Base-by-base conservation (phyloP, 2,888 invertebrate species). In the Zelleria hepariella region DNA sequence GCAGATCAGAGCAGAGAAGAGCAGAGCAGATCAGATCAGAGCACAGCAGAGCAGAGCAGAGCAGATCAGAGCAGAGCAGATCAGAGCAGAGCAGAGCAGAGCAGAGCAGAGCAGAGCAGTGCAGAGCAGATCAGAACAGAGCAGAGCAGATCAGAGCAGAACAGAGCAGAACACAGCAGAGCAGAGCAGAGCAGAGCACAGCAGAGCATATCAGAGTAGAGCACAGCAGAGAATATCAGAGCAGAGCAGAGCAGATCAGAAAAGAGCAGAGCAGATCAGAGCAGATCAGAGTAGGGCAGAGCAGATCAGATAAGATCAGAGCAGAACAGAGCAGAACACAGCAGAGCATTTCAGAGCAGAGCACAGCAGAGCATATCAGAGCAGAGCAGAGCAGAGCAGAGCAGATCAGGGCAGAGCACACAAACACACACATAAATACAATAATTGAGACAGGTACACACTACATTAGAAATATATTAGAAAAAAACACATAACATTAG, bases 151-250 rank as follows among this genome's bases (percentile, higher is more conserved):
- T 4, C 7, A 26, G 26, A 26, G 26, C 7, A 26, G 26, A 26
- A 21, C 42, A 57, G 57, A 42, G 26, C 42, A 57, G 57, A 42
- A 21, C 21, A 57, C 42, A 42, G 26, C 21, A 57, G 57, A 42
- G 47, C 42, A 57, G 57, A 42, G 26, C 21, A 57, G 57, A 42
- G 47, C 42, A 32, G 57, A 42, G 26, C 42, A 32, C 42, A 42
- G 47, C 21, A 32, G 57, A 42, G 26, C 21, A 32, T 32, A 42
- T 15, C 42, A 32, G 57, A 42, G 26, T 18, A 32, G 57, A 42
- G 47, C 42, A 32, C 42, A 42, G 26, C 42, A 32, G 57, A 42
- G 47, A 5, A 32, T 32, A 42, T 8, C 21, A 32, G 57, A 42
- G 47, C 21, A 32, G 57, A 42, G 26, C 21, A 32, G 57, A 42